These are phyloP conservation scores for Streblospio benedicti DNA, from an alignment of 1,140 invertebrate species.

Conservation along the genomic window DNA sequence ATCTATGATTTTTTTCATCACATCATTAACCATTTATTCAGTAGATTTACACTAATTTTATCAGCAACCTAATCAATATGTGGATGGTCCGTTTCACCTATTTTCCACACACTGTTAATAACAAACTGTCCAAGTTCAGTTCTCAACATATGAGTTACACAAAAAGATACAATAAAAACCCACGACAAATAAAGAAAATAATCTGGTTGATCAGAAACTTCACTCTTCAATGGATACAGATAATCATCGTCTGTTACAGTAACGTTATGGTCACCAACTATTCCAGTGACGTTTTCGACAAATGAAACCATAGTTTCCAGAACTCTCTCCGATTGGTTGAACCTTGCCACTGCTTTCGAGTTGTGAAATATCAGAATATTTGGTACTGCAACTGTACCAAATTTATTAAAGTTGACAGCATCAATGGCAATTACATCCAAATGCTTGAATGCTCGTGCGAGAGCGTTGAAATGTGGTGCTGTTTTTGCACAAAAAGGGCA, in stretches of 20 bases:
- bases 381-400: conserved; percentile 87
- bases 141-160: conserved; percentile 39
- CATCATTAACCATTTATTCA: too few relatives aligned
- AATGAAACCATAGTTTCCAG: conserved; percentile 73
- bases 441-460: conserved; percentile 73
- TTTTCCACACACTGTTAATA: too few relatives aligned
- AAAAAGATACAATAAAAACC: conserved; percentile 72
- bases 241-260: conserved; percentile 69
- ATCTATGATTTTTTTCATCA: too few relatives aligned
- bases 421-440: conserved; percentile 83
- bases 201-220: conserved; percentile 64
- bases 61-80: too few relatives aligned
- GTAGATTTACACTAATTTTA: too few relatives aligned
- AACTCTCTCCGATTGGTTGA: conserved; percentile 73
- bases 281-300: conserved; percentile 68
- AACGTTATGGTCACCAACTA: conserved; percentile 55
- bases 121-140: too few relatives aligned
- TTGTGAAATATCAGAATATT: conserved; percentile 88
- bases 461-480: conserved; percentile 80
- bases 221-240: conserved; percentile 66
- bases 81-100: too few relatives aligned
- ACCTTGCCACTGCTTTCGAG: conserved; percentile 74
- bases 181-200: conserved; percentile 74
- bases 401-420: conserved; percentile 72
- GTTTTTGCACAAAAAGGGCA: conserved; percentile 83